Base-by-base conservation (phyloP, 2,113 vertebrate species). In the Edolisoma coerulescens region DNA sequence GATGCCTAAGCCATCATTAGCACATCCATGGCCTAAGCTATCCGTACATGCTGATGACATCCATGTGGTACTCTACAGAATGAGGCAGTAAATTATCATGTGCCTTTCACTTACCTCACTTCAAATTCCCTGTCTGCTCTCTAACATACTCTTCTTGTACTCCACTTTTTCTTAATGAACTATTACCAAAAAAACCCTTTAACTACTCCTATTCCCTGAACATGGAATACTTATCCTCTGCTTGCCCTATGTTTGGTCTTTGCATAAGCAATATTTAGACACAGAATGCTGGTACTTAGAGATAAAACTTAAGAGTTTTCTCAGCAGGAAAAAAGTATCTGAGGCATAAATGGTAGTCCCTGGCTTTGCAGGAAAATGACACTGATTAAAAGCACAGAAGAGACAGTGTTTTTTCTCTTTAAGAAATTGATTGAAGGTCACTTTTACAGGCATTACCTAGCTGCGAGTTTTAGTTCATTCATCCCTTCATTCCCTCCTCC, bases 91-190 rank as follows among this genome's bases (percentile, higher is more conserved):
- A 95, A 95, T 89, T 78, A 76, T 79, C 56, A 37, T 6, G 4
- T 44, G 47, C 44, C 81, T 95, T 91, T 96, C 93, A 73, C 89
- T 92, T 96, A 94, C 87, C 81, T 93, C 89, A 89, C 45, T 94
- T 84, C 57, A 57, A 93, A 64, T 89, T 84, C 87, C 74, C 44
- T 81, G 42, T 39, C 84, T 87, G 30, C 57, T 79, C 23, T 75
- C 14, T 59, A 81, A 69, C 7, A 1, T 69, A 11, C 39, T 85
- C 49, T 37, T 68, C 69, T 89, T 71, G 70, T 42, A 44, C 21
- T 69, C 20, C 15, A 42, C 28, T 92, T 90, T 61, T 75, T 85
- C 50, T 73, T 92, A 81, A 89, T 89, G 52, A 94, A 44, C 44
- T 71, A 83, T 68, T 93, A 78, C 56, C 32, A 65, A 87, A 88